These are phyloP conservation scores for Oryzias curvinotus DNA, from an alignment of 2,113 vertebrate genomes.

Conservation along the genomic window DNA sequence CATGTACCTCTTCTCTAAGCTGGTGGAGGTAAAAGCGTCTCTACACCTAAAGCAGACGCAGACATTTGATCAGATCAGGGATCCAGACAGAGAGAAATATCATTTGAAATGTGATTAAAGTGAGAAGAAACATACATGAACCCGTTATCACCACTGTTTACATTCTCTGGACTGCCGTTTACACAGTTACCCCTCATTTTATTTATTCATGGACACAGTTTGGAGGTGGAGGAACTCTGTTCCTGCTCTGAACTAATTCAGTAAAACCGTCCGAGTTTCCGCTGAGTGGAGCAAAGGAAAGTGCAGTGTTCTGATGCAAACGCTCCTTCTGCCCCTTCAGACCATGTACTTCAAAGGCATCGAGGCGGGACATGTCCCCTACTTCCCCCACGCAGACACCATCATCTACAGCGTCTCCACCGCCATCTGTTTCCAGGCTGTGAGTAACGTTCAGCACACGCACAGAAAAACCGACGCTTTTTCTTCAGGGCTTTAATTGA, in stretches of 20 bases:
- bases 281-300: not conserved
- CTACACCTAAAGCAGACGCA: not conserved
- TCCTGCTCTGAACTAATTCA: no score
- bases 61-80: not conserved
- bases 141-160: no score
- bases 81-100: not conserved
- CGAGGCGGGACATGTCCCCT: conserved; percentile 92
- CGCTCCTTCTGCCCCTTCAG: conserved; percentile 63
- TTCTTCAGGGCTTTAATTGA: no score
- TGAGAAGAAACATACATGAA: no score
- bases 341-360: conserved; percentile 98
- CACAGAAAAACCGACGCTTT: no score
- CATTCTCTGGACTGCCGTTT: no score
- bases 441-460: conserved; percentile 73
- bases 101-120: not conserved
- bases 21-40: conserved; percentile 89
- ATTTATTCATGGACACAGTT: no score
- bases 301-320: conserved; percentile 7
- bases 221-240: no score
- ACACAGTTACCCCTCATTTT: no score
- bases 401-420: conserved; percentile 95
- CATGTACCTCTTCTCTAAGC: conserved; percentile 97
- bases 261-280: not conserved
- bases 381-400: conserved; percentile 94
- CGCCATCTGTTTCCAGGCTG: conserved; percentile 97